Base-by-base conservation (phyloP, 2,888 invertebrate species). In the Lasioglossum villosulum region DNA sequence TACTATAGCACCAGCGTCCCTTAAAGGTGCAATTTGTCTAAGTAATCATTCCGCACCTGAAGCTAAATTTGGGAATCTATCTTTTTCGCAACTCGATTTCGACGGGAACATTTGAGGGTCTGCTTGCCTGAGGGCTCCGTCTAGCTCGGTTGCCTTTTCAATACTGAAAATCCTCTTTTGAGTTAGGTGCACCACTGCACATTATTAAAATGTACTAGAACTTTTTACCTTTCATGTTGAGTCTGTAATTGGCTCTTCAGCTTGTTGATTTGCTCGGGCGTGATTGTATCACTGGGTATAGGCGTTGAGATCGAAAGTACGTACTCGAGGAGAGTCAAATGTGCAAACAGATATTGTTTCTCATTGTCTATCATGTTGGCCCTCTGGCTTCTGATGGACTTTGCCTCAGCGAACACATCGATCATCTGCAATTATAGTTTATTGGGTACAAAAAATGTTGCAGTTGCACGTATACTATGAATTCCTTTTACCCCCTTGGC, bases 261-360 rank as follows among this genome's bases (percentile, higher is more conserved):
- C 34, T 90, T 88, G 0, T 90, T 80, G 5, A 95, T 92, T 19
- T 80, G 87, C 2, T 85, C 80, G 1, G 92, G 89, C 63, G 95
- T 92, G 12, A 88, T 83, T 2, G 94, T 91, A 80, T 95, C 92
- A 76, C 95, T 95, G 2, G 91, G 86, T 63, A 96, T 91, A 3
- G 91, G 91, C 0, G 95, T 95, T 10, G 94, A 90, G 48, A 95
- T 91, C 0, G 95, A 93, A 37, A 94, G 89, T 23, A 96, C 90
- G 89, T 95, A 95, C 90, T 96, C 95, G 1, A 96, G 87, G 10
- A 96, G 92, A 0, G 95, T 94, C 79, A 95, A 92, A 90, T 96
- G 96, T 1, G 95, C 95, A 34, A 96, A 88, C 86, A 95, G 94
- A 89, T 96, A 96, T 89, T 96, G 96, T 75, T 96, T 95, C 79